phyloP scores from a whole-genome alignment of 2,113 vertebrate species.

The Pteruthius melanotis region DNA sequence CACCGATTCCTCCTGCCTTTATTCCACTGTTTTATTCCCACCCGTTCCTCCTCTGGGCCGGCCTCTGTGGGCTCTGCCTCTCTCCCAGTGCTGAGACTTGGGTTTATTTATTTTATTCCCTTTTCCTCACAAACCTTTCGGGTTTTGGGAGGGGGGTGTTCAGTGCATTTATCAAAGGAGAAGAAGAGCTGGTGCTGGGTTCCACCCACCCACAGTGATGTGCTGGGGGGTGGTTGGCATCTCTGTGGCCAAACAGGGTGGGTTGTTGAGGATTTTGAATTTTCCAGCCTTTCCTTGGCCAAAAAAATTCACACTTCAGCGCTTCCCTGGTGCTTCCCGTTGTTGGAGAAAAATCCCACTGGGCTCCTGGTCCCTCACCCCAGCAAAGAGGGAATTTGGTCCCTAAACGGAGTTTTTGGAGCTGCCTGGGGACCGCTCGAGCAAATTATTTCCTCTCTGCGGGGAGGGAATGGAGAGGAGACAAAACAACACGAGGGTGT shows the following conservation, averaged over 20 bases:
- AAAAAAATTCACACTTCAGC: neutral
- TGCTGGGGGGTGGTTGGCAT: neutral
- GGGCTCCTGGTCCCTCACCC: neutral
- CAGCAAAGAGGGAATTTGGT: neutral
- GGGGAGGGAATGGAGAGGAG: neutral
- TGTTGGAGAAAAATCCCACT: neutral
- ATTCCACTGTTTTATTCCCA: neutral
- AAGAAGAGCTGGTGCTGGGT: neutral
- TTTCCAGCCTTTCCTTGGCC: neutral
- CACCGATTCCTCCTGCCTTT: neutral
- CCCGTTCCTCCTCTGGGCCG: neutral
- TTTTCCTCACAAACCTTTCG: neutral
- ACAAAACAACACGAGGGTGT: neutral
- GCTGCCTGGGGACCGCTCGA: neutral
- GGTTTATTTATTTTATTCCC: neutral
- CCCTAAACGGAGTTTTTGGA: neutral
- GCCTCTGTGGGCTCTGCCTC: neutral
- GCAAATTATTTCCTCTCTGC: neutral
- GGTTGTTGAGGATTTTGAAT: accelerated
- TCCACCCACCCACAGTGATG: neutral
- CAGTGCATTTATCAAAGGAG: neutral
- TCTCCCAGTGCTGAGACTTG: neutral
- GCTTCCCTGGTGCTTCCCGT: neutral
- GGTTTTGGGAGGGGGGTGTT: neutral
- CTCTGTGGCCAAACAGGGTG: neutral